phyloP scores from a whole-genome alignment of 2,888 invertebrate species.

The Mimas tiliae region DNA sequence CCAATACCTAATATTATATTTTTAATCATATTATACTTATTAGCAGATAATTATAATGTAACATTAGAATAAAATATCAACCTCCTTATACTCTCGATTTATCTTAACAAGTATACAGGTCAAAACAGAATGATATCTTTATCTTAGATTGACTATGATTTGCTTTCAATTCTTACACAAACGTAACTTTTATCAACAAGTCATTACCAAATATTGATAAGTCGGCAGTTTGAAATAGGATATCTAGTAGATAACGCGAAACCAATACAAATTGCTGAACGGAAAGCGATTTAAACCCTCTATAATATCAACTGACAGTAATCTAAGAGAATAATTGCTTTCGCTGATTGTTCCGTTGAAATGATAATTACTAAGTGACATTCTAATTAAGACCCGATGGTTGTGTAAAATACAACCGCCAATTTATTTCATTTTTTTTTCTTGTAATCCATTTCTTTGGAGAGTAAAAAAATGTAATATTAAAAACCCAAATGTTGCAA shows the following conservation, averaged over 20 bases:
- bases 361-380: slow-evolving; percentile 52
- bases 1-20: not conserved
- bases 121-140: slow-evolving; percentile 7
- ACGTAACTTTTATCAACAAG: slow-evolving; percentile 25
- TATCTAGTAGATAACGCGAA: slow-evolving; percentile 15
- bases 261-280: slow-evolving; percentile 24
- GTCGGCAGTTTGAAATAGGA: slow-evolving; percentile 16
- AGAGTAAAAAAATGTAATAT: slow-evolving; percentile 50
- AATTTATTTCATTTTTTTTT: slow-evolving; percentile 26
- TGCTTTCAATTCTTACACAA: slow-evolving; percentile 22
- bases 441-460: slow-evolving; percentile 36
- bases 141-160: slow-evolving; percentile 22
- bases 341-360: slow-evolving; percentile 49
- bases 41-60: not conserved
- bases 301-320: slow-evolving; percentile 40
- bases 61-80: not conserved
- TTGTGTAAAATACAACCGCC: slow-evolving; percentile 20
- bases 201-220: slow-evolving; percentile 25
- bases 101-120: not conserved
- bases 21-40: not conserved
- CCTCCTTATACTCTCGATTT: not conserved
- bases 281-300: slow-evolving; percentile 12
- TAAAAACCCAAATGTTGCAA: slow-evolving; percentile 46
- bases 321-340: slow-evolving; percentile 53
- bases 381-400: slow-evolving; percentile 45